Percentiles rank a stretch among this genome's conserved stretches.
phyloP scores from a whole-genome alignment of 64 coral and sea anemone genomes.

The Hydrozoanthus tunicans region DNA sequence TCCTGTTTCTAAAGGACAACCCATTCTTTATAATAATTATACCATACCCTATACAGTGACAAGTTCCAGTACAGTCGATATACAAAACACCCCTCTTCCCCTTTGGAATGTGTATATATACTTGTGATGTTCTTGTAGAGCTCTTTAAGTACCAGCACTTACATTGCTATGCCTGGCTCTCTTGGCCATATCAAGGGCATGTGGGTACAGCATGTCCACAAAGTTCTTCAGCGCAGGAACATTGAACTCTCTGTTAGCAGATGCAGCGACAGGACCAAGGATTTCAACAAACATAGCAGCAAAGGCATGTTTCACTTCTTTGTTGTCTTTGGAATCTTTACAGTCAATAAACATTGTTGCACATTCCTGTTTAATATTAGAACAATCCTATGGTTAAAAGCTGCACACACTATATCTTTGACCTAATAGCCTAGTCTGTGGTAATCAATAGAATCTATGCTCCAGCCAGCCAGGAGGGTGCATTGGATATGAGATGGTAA shows the following conservation, averaged over 20 bases:
- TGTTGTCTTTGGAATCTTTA: slow-evolving; percentile 77
- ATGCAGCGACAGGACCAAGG: slow-evolving; percentile 93
- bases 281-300: slow-evolving; percentile 98
- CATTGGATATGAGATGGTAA: too few species aligned
- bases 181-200: slow-evolving; percentile 88
- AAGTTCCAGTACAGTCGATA: too few species aligned
- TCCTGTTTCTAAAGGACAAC: too few species aligned
- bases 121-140: too few species aligned
- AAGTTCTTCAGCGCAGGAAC: slow-evolving; percentile 95
- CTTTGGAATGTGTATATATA: too few species aligned
- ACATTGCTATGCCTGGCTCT: slow-evolving; percentile 89
- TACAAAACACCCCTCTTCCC: too few species aligned
- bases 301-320: slow-evolving; percentile 97
- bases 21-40: too few species aligned
- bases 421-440: too few species aligned
- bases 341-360: slow-evolving; percentile 94
- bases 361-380: slow-evolving; percentile 73
- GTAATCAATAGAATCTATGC: too few species aligned
- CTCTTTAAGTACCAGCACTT: neutral
- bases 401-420: too few species aligned
- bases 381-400: neutral
- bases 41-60: too few species aligned
- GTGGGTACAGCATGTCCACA: slow-evolving; percentile 95
- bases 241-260: slow-evolving; percentile 96
- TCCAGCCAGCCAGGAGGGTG: too few species aligned